Conservation (phyloP, 2,113 vertebrate species). For the Acanthisitta chloris region DNA sequence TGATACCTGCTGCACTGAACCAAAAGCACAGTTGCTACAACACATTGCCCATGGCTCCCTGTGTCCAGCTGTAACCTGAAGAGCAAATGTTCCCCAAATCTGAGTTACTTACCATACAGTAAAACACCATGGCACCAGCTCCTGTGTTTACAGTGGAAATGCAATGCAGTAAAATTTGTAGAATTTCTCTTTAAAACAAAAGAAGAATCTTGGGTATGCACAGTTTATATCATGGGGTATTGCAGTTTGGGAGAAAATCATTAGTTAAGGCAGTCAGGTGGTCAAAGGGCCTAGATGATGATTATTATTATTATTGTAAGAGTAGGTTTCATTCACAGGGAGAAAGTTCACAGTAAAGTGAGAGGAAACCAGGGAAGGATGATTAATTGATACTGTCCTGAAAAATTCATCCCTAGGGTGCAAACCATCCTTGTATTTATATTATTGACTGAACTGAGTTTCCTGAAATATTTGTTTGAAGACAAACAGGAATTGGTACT, state of each 20-base stretch:
- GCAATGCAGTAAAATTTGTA: slow-evolving; percentile 74
- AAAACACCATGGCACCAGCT: slow-evolving; percentile 66
- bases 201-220: slow-evolving; percentile 53
- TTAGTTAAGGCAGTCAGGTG: slow-evolving; percentile 58
- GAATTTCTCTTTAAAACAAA: slow-evolving; percentile 63
- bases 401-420: background rate
- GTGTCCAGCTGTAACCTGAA: background rate
- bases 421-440: background rate
- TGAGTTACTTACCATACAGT: slow-evolving; percentile 70
- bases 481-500: background rate
- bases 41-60: background rate
- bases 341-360: slow-evolving; percentile 19
- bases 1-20: background rate
- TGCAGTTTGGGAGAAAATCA: background rate
- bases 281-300: background rate
- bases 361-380: slow-evolving; percentile 36
- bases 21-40: background rate
- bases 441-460: background rate
- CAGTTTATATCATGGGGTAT: background rate
- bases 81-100: background rate
- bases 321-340: slow-evolving; percentile 12
- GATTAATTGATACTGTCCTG: background rate
- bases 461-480: background rate
- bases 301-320: background rate
- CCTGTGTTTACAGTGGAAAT: slow-evolving; percentile 77